These are phyloP conservation scores for Nephrotoma appendiculata DNA, from an alignment of 2,888 invertebrate genomes.

Conservation along the genomic window DNA sequence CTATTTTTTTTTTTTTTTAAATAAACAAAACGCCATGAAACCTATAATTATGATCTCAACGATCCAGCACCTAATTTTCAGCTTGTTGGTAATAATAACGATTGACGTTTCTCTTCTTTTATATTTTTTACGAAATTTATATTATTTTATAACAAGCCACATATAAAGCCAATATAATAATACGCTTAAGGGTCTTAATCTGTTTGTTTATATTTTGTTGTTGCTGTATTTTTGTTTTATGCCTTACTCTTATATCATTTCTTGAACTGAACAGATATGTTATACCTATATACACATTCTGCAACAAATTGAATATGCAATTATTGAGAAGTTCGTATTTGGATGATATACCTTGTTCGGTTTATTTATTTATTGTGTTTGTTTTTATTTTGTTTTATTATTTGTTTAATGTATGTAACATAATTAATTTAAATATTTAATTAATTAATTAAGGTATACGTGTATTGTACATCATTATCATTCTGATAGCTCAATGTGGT, in stretches of 20 bases:
- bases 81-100: not conserved
- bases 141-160: not conserved
- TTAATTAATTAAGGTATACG: not conserved
- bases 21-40: not conserved
- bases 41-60: conserved; percentile 3
- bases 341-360: not conserved
- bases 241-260: not conserved
- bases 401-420: not conserved
- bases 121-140: not conserved
- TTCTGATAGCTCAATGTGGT: no score
- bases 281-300: not conserved
- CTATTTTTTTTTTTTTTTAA: not conserved
- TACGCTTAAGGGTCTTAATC: not conserved
- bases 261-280: not conserved
- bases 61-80: conserved; percentile 3
- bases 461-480: no score
- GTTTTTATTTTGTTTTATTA: not conserved
- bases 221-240: not conserved
- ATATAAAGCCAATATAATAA: not conserved
- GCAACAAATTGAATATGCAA: not conserved
- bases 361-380: not conserved
- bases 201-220: not conserved
- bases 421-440: not conserved
- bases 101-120: not conserved
- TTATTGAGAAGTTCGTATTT: not conserved